phyloP scores from a whole-genome alignment of 2,113 vertebrate species.

The Nibea albiflora region DNA sequence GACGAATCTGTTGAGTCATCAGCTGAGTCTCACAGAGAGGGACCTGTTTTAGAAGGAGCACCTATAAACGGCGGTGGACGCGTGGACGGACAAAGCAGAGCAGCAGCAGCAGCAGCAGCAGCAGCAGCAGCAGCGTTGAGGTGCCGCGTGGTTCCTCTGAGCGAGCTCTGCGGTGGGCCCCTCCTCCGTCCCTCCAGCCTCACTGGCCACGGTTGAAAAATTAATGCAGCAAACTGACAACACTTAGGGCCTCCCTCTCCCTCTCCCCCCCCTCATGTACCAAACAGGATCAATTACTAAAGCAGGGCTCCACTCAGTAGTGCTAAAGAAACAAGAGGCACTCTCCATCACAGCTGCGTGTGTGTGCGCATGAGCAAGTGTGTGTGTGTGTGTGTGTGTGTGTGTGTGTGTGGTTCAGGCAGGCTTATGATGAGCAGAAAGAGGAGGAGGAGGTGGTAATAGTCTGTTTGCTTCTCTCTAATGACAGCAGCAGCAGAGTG shows the following conservation, averaged over 20 bases:
- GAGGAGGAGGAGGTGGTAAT: constrained; percentile 78
- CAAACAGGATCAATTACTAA: constrained; percentile 85
- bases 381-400: constrained; percentile 7
- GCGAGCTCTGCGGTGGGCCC: constrained; percentile 73
- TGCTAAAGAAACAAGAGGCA: constrained; percentile 76
- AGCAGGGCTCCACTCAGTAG: constrained; percentile 79
- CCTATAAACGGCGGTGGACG: constrained; percentile 10
- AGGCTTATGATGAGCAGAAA: constrained; percentile 75
- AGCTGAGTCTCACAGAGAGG: constrained; percentile 47
- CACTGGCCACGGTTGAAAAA: constrained; percentile 80
- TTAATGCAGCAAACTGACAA: constrained; percentile 84
- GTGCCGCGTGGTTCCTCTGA: constrained; percentile 50
- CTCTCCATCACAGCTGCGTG: constrained; percentile 66
- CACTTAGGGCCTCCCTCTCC: constrained; percentile 76
- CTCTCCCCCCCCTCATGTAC: constrained; percentile 59
- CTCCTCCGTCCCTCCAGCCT: constrained; percentile 70
- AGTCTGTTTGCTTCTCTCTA: constrained; percentile 82
- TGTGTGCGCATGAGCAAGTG: neutral
- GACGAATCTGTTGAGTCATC: constrained; percentile 47
- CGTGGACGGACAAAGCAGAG: constrained; percentile 24
- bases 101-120: constrained; percentile 38
- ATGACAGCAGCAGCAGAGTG: constrained; percentile 80
- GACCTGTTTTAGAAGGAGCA: constrained; percentile 55
- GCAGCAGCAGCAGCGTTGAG: constrained; percentile 25
- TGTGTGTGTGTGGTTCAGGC: constrained; percentile 45